A percentile compares a stretch with the other conserved stretches of the same genome.
Conservation (phyloP, 2,113 vertebrate species). For the Campylomormyrus tamandua region DNA sequence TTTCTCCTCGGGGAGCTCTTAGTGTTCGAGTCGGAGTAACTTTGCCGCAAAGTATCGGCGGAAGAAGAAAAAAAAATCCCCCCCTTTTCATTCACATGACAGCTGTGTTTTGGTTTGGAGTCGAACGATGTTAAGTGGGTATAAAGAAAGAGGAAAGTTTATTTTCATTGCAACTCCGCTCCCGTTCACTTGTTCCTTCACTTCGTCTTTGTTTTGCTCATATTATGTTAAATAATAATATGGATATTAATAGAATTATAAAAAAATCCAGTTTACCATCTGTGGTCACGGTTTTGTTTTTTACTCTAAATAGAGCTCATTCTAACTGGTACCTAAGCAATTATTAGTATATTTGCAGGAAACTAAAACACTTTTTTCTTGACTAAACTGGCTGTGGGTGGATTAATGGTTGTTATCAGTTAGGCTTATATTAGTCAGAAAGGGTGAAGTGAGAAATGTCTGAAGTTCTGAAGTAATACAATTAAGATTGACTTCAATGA, state of each 20-base stretch:
- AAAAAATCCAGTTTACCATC: neutral
- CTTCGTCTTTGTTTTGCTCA: constrained; percentile 8
- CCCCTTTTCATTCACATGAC: constrained; percentile 56
- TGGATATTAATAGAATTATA: neutral
- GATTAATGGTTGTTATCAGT: neutral
- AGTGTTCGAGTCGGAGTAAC: constrained; percentile 59
- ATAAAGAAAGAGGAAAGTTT: constrained; percentile 35
- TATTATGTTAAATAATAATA: neutral
- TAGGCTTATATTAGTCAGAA: neutral
- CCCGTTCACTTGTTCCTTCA: constrained; percentile 41
- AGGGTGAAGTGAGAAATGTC: neutral
- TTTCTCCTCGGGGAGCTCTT: constrained; percentile 54
- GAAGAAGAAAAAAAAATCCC: constrained; percentile 43
- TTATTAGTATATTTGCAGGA: too few species aligned
- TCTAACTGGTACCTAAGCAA: neutral
- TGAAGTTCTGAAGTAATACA: neutral
- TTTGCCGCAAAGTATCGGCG: constrained; percentile 47
- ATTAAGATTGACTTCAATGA: neutral
- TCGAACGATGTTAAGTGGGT: constrained; percentile 57
- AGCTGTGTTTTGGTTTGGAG: constrained; percentile 64
- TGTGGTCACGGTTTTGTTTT: neutral
- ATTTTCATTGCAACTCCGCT: constrained; percentile 41
- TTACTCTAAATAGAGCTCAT: neutral
- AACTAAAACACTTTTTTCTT: neutral
- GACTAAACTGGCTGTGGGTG: neutral